These are phyloP conservation scores for Vollenhovia emeryi DNA, from an alignment of 1,140 invertebrate genomes.

Conservation along the genomic window DNA sequence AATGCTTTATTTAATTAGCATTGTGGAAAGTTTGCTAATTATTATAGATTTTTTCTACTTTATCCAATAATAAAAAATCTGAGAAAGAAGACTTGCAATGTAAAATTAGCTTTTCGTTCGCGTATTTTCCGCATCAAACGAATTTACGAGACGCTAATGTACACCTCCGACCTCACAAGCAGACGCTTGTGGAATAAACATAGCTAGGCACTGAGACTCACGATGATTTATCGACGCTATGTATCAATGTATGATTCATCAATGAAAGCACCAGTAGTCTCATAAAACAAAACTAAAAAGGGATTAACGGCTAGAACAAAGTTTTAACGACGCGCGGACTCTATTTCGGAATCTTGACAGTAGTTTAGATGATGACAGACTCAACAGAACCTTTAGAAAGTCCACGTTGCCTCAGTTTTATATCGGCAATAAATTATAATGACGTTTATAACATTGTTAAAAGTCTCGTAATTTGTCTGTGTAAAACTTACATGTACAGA, in stretches of 20 bases:
- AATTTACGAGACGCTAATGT: slow-evolving; percentile 38
- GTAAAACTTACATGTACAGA: not conserved
- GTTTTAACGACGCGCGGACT: slow-evolving; percentile 18
- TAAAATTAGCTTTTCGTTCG: slow-evolving; percentile 21
- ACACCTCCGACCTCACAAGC: slow-evolving; percentile 11
- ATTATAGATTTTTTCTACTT: not conserved
- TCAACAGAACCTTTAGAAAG: not conserved
- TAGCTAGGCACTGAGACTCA: not conserved
- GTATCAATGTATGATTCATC: slow-evolving; percentile 13
- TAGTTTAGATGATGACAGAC: not conserved
- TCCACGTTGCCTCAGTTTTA: slow-evolving; percentile 10
- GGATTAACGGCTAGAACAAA: slow-evolving; percentile 25
- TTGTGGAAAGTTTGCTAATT: not conserved
- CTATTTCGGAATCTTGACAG: slow-evolving; percentile 32
- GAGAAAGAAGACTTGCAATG: not conserved
- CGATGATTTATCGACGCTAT: slow-evolving; percentile 36
- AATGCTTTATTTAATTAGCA: not conserved
- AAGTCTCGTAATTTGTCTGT: too few species aligned
- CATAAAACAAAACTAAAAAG: slow-evolving; percentile 29
- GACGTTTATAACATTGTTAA: not conserved
- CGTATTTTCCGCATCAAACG: slow-evolving; percentile 26
- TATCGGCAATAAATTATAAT: not conserved
- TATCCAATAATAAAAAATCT: slow-evolving; percentile 17
- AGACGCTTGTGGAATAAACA: slow-evolving; percentile 33
- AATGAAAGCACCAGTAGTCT: slow-evolving; percentile 41